phyloP scores from a whole-genome alignment of 2,113 vertebrate genomes.

The Pluvialis apricaria region DNA sequence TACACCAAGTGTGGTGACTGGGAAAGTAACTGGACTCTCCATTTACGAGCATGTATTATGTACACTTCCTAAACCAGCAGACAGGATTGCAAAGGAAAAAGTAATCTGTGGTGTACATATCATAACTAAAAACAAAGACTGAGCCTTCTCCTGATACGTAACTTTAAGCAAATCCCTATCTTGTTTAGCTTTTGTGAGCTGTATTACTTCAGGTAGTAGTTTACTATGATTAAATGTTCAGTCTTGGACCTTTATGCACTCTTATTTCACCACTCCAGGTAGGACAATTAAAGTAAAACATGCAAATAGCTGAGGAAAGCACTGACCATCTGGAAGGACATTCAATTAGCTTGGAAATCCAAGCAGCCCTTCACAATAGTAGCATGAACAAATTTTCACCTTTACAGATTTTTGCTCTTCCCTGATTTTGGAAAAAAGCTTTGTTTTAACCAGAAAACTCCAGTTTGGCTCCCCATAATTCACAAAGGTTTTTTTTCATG shows the following conservation, averaged over 20 bases:
- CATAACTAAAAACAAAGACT: neutral
- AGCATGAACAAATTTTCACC: neutral
- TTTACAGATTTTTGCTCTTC: neutral
- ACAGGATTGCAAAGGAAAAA: neutral
- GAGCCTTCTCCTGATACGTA: neutral
- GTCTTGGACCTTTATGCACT: accelerated
- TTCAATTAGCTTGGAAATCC: neutral
- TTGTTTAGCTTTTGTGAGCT: neutral
- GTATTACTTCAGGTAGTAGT: neutral
- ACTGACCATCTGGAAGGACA: neutral
- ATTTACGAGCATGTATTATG: neutral
- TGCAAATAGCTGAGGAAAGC: neutral
- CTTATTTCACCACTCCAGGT: neutral
- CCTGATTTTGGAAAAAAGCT: neutral
- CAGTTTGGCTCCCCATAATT: accelerated
- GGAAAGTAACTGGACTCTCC: neutral
- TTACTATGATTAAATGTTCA: neutral
- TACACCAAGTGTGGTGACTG: neutral
- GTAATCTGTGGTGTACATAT: neutral
- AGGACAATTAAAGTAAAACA: neutral
- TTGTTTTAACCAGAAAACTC: neutral
- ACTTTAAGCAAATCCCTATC: neutral
- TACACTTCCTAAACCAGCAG: neutral
- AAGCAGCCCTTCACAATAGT: neutral
- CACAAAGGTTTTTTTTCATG: neutral